Evolutionary conservation across 2,113 vertebrate species (phyloP).

Genomic region (Prunella fulvescens): DNA sequence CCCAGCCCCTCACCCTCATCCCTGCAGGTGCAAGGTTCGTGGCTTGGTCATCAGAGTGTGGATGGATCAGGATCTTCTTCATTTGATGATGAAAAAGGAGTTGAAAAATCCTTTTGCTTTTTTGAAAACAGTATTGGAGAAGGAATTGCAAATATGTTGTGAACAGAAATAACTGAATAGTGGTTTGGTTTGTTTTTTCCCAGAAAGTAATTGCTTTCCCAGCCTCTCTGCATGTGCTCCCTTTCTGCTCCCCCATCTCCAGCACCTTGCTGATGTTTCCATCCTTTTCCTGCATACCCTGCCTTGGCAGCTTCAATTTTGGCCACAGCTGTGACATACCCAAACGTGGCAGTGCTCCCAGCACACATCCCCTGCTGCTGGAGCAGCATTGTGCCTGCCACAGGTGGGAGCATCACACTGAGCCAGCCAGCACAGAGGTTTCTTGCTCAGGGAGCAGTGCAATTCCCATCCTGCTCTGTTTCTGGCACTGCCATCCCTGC

Average conservation of each 20-base stretch:
- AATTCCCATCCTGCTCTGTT: not conserved
- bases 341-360: accelerated
- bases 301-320: not conserved
- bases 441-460: not conserved
- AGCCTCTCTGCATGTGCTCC: not conserved
- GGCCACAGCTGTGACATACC: accelerated
- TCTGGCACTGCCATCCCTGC: not conserved
- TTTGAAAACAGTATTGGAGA: not conserved
- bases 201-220: not conserved
- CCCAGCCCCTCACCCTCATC: not conserved
- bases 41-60: accelerated
- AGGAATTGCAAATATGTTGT: not conserved
- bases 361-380: not conserved
- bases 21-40: accelerated
- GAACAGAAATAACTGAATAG: not conserved
- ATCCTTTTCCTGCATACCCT: not conserved
- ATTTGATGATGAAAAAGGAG: not conserved
- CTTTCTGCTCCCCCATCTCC: not conserved
- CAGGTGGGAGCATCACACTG: accelerated
- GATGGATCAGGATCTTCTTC: not conserved
- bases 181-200: not conserved
- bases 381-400: accelerated
- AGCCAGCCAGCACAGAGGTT: accelerated
- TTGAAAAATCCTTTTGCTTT: not conserved
- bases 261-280: not conserved